These are phyloP conservation scores for Diadegma fenestrale DNA, from an alignment of 2,888 invertebrate species.

Conservation along the genomic window DNA sequence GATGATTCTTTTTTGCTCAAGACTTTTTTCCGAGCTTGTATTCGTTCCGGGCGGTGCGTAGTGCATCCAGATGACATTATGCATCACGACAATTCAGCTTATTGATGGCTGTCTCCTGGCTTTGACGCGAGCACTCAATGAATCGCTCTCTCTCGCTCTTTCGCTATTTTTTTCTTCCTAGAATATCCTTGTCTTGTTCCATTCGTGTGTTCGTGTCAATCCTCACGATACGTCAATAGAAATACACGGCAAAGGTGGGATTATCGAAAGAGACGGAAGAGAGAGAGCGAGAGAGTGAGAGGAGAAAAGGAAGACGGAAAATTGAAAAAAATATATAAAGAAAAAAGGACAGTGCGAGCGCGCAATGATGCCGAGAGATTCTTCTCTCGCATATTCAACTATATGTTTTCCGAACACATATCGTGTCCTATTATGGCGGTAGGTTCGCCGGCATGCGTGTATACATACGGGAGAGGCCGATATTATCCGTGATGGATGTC, in stretches of 20 bases:
- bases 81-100: slow-evolving; percentile 70
- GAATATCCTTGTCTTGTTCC: slow-evolving; percentile 19
- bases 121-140: slow-evolving; percentile 71
- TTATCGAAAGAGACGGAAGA: neutral
- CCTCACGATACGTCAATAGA: neutral
- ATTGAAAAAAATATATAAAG: neutral
- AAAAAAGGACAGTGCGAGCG: slow-evolving; percentile 28
- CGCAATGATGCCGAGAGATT: slow-evolving; percentile 30
- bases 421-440: slow-evolving; percentile 51
- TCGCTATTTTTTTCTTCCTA: slow-evolving; percentile 23
- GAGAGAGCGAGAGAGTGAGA: neutral
- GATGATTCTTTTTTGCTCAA: neutral
- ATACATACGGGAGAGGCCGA: slow-evolving; percentile 65
- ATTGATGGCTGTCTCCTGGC: slow-evolving; percentile 76
- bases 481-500: slow-evolving; percentile 75
- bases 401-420: slow-evolving; percentile 41
- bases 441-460: slow-evolving; percentile 2
- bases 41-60: slow-evolving; percentile 2
- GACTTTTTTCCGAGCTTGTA: neutral
- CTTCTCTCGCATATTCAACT: slow-evolving; percentile 34
- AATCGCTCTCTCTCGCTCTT: neutral
- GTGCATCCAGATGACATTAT: slow-evolving; percentile 54
- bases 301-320: neutral
- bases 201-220: slow-evolving; percentile 16
- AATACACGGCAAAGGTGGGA: neutral